Evolutionary conservation across 1,140 invertebrate genomes (phyloP).

Genomic region (Capitella teleta): DNA sequence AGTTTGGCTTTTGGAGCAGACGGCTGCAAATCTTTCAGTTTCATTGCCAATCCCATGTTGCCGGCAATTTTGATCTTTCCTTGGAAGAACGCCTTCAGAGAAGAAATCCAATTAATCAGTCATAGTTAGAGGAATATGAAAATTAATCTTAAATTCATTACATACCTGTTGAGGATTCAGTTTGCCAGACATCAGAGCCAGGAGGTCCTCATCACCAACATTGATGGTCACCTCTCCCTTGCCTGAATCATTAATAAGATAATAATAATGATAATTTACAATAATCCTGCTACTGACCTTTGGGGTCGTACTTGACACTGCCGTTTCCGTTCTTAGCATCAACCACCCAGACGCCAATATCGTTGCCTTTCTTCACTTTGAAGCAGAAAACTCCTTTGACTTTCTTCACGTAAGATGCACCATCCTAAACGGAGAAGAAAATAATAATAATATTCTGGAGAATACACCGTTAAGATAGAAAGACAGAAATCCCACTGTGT

Average conservation of each 20-base stretch:
- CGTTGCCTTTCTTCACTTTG: slow-evolving; percentile 67
- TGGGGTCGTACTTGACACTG: slow-evolving; percentile 65
- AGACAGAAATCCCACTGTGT: too few species aligned
- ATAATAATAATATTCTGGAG: background rate
- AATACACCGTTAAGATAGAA: too few species aligned
- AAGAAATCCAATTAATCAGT: background rate
- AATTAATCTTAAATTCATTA: background rate
- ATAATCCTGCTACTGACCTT: slow-evolving; percentile 35
- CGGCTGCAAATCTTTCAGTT: slow-evolving; percentile 60
- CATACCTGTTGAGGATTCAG: slow-evolving; percentile 69
- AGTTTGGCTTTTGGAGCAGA: too few species aligned
- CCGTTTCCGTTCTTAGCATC: slow-evolving; percentile 81
- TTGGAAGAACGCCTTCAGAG: slow-evolving; percentile 81
- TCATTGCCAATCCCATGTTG: slow-evolving; percentile 92
- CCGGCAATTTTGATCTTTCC: slow-evolving; percentile 91
- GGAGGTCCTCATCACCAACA: slow-evolving; percentile 72
- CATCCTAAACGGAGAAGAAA: slow-evolving; percentile 26
- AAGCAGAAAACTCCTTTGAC: slow-evolving; percentile 80
- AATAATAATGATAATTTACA: background rate
- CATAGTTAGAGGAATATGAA: too few species aligned
- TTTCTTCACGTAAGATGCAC: slow-evolving; percentile 68
- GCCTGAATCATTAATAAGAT: slow-evolving; percentile 39
- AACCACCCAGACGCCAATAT: slow-evolving; percentile 75
- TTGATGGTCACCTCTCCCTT: slow-evolving; percentile 87
- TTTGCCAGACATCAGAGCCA: slow-evolving; percentile 76